Base-by-base conservation (phyloP, 2,113 vertebrate species). In the Mixornis gularis region DNA sequence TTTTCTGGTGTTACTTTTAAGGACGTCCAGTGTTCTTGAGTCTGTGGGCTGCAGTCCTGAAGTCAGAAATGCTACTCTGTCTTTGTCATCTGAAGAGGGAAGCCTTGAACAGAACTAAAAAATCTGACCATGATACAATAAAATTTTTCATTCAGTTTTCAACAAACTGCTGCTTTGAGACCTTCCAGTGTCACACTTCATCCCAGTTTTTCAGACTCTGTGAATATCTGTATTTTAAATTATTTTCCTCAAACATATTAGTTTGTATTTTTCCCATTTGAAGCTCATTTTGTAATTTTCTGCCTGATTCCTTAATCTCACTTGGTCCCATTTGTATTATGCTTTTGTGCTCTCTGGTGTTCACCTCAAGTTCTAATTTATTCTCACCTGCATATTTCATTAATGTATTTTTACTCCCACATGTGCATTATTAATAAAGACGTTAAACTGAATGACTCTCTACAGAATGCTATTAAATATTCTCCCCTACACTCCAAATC, bases 321-420 rank as follows among this genome's bases (percentile, higher is more conserved):
- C 56, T 89, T 3, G 12, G 32, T 87, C 87, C 74, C 89, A 72
- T 93, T 92, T 95, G 88, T 94, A 76, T 93, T 81, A 93, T 72
- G 71, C 72, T 79, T 94, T 90, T 86, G 58, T 87, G 76, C 77
- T 96, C 77, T 92, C 89, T 72, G 30, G 63, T 88, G 89, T 80
- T 97, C 94, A 95, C 87, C 85, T 92, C 69, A 72, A 80, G 56
- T 94, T 95, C 92, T 96, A 96, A 97, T 97, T 94, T 96, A 93
- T 86, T 95, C 91, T 96, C 89, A 96, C 95, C 91, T 94, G 85
- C 89, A 85, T 90, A 94, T 95, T 95, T 97, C 92, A 93, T 96
- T 96, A 95, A 85, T 1, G 7, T 94, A 90, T 87, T 96, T 95
- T 96, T 95, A 94, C 85, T 95, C 82, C 85, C 64, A 89, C 68